These are phyloP conservation scores for Tromatobia lineatoria DNA, from an alignment of 2,888 invertebrate species.

Conservation along the genomic window DNA sequence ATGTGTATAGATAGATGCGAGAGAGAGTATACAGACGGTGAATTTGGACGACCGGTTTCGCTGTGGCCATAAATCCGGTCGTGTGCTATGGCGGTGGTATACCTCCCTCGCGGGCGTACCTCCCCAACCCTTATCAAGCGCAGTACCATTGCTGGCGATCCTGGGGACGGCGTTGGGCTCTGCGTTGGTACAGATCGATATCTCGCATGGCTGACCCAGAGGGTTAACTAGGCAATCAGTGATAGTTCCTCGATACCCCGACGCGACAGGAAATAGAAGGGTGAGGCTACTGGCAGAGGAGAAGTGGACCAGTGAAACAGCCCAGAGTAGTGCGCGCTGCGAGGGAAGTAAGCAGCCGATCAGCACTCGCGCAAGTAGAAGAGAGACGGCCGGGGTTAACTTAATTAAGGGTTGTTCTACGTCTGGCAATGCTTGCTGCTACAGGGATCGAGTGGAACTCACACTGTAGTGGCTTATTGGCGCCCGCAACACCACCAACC, in stretches of 20 bases:
- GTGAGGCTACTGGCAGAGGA: slow-evolving; percentile 9
- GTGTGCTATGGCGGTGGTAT: slow-evolving; percentile 48
- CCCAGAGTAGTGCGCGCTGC: slow-evolving; percentile 42
- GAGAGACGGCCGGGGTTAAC: slow-evolving; percentile 78
- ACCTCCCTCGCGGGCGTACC: slow-evolving; percentile 38
- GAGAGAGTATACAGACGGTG: slow-evolving; percentile 38
- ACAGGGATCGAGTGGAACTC: slow-evolving; percentile 72
- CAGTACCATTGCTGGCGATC: slow-evolving; percentile 36
- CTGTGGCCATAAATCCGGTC: slow-evolving; percentile 65
- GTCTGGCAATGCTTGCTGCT: slow-evolving; percentile 77
- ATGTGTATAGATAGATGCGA: slow-evolving; percentile 28
- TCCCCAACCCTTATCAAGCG: slow-evolving; percentile 80
- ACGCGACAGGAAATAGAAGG: slow-evolving; percentile 60
- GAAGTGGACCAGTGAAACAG: slow-evolving; percentile 48
- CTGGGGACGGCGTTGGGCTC: slow-evolving; percentile 22
- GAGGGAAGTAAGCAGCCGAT: slow-evolving; percentile 49
- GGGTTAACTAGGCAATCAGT: slow-evolving; percentile 84
- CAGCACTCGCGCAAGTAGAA: slow-evolving; percentile 37
- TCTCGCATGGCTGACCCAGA: slow-evolving; percentile 81
- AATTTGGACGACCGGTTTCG: slow-evolving; percentile 60
- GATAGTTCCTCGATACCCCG: slow-evolving; percentile 81
- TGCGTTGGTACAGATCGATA: slow-evolving; percentile 78
- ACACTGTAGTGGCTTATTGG: slow-evolving; percentile 68
- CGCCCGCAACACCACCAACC: slow-evolving; percentile 36
- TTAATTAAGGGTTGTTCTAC: slow-evolving; percentile 84